phyloP scores from a whole-genome alignment of 2,797 vertebrate genomes.

The Oryzias dopingdopingensis region DNA sequence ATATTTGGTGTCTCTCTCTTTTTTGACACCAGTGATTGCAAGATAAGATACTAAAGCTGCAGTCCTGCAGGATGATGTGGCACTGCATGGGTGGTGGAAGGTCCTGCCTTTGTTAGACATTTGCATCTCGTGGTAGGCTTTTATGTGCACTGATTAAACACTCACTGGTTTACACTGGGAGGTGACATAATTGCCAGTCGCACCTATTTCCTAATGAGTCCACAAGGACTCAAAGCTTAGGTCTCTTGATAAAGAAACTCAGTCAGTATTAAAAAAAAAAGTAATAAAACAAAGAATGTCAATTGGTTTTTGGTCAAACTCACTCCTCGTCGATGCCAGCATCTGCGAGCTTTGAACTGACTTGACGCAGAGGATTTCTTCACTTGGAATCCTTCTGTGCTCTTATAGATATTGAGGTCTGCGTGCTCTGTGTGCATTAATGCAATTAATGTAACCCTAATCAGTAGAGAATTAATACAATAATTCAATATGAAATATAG shows the following conservation, averaged over 20 bases:
- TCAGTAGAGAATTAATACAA: no score
- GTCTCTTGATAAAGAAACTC: constrained; percentile 32
- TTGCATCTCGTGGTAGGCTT: constrained; percentile 44
- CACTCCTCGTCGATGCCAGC: constrained; percentile 17
- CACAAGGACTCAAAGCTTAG: constrained; percentile 53
- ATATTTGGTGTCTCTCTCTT: no score
- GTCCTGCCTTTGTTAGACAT: constrained; percentile 37
- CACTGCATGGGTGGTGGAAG: constrained; percentile 13
- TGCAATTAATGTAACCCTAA: neutral
- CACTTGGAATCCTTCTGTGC: constrained; percentile 56
- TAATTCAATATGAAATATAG: no score
- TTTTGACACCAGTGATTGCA: no score
- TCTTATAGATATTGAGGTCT: constrained; percentile 54
- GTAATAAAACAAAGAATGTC: constrained; percentile 40
- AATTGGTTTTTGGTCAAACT: constrained; percentile 32
- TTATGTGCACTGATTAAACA: constrained; percentile 61
- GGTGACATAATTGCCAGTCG: constrained; percentile 64
- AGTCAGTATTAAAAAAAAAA: constrained; percentile 28
- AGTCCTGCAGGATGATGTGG: constrained; percentile 6
- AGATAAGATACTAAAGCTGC: neutral
- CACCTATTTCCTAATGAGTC: constrained; percentile 59
- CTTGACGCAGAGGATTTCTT: constrained; percentile 59
- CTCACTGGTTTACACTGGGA: constrained; percentile 59
- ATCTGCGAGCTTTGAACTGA: constrained; percentile 50
- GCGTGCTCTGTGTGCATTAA: constrained; percentile 47